phyloP scores from a whole-genome alignment of 2,113 vertebrate species.

The Tragelaphus scriptus region DNA sequence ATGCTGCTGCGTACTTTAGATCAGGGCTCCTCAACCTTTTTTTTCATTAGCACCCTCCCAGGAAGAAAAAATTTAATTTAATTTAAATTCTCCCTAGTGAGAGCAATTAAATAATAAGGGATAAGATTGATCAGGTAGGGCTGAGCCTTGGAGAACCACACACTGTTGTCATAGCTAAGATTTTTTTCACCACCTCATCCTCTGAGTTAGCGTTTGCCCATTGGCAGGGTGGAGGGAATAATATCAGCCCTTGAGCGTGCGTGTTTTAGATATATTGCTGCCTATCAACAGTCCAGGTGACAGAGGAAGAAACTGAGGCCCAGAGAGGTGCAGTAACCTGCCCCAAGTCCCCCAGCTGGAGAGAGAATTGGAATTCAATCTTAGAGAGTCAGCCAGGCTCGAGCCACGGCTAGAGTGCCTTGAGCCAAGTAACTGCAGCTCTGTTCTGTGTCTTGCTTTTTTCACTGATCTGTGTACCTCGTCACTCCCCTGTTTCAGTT shows the following conservation, averaged over 20 bases:
- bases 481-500: fast-evolving
- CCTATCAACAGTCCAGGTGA: background rate
- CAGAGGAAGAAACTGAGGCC: background rate
- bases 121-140: background rate
- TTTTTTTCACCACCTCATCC: background rate
- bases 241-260: background rate
- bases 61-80: constrained; percentile 21
- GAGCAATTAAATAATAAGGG: background rate
- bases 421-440: background rate
- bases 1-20: background rate
- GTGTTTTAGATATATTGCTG: no score
- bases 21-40: background rate
- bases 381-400: background rate
- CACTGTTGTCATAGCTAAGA: background rate
- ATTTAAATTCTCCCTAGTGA: background rate
- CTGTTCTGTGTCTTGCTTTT: fast-evolving
- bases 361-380: background rate
- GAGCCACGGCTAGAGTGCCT: background rate
- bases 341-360: background rate
- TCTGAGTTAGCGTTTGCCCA: background rate
- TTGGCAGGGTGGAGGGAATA: background rate
- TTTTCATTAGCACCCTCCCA: background rate
- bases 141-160: background rate
- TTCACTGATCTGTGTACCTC: fast-evolving
- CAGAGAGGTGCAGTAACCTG: background rate